phyloP scores from a whole-genome alignment of 1,140 invertebrate genomes.

The Musca vetustissima region DNA sequence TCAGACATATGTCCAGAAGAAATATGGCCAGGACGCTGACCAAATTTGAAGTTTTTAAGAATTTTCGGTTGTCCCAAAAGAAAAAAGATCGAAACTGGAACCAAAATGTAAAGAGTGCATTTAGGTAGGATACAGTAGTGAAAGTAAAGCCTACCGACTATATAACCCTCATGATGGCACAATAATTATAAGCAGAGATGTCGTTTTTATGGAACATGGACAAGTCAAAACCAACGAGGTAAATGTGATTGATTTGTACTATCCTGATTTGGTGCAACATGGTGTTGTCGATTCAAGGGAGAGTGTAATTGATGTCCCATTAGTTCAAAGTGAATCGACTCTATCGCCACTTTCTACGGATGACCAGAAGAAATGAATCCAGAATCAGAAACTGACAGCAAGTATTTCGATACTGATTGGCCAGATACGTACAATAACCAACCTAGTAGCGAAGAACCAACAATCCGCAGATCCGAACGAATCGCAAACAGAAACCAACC shows the following conservation, averaged over 20 bases:
- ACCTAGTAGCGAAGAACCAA: not conserved
- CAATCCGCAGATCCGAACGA: not conserved
- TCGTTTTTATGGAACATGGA: slow-evolving; percentile 3
- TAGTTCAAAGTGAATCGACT: not conserved
- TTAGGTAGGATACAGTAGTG: slow-evolving; percentile 17
- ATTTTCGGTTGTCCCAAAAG: slow-evolving; percentile 16
- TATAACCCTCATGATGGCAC: not conserved
- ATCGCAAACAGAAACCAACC: not conserved
- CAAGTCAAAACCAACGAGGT: not conserved
- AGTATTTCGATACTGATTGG: not conserved
- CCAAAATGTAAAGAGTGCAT: slow-evolving; percentile 22
- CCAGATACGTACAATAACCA: not conserved
- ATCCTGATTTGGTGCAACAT: not conserved
- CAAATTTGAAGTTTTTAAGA: not conserved
- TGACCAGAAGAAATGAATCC: too few relatives aligned
- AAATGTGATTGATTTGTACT: not conserved
- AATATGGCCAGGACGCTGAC: not conserved
- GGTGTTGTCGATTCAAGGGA: not conserved
- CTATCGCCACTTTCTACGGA: not conserved
- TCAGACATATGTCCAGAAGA: not conserved
- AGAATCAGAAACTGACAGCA: not conserved
- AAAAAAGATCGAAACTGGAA: slow-evolving; percentile 13
- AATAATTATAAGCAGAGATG: slow-evolving; percentile 3
- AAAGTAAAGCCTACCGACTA: slow-evolving; percentile 17
- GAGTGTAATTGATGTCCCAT: too few relatives aligned